Evolutionary conservation across 2,888 invertebrate species (phyloP).

Genomic region (Lycia hirtaria): DNA sequence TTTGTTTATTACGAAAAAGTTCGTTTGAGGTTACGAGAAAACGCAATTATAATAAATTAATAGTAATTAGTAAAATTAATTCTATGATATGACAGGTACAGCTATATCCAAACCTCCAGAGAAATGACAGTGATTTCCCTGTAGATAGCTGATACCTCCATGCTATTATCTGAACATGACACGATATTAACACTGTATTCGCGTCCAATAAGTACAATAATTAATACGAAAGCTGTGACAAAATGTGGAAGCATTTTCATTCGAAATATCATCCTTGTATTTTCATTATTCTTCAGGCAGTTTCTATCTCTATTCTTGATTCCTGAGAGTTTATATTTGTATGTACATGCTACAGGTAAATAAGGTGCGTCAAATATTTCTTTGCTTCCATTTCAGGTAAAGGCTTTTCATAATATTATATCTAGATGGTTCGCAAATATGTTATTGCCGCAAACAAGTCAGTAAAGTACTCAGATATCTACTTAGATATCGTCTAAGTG

Average conservation of each 20-base stretch:
- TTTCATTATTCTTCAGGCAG: not conserved
- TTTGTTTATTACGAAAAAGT: too few species aligned
- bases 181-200: conserved; percentile 4
- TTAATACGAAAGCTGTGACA: conserved; percentile 24
- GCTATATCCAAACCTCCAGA: not conserved
- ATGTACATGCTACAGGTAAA: conserved; percentile 41
- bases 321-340: not conserved
- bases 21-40: too few species aligned
- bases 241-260: conserved; percentile 23
- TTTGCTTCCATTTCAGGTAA: conserved; percentile 58
- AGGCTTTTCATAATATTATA: conserved; percentile 64
- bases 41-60: not conserved
- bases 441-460: conserved; percentile 47
- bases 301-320: conserved; percentile 8
- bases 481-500: conserved; percentile 27
- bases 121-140: conserved; percentile 12
- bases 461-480: conserved; percentile 41
- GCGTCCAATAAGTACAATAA: conserved; percentile 19
- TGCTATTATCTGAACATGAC: conserved; percentile 4
- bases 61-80: conserved; percentile 9
- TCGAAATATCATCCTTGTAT: not conserved
- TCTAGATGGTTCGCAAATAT: conserved; percentile 51
- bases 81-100: not conserved
- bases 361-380: conserved; percentile 49
- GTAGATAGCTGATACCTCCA: not conserved